Evolutionary conservation across 2,113 vertebrate genomes (phyloP).

Genomic region (Lontra canadensis): DNA sequence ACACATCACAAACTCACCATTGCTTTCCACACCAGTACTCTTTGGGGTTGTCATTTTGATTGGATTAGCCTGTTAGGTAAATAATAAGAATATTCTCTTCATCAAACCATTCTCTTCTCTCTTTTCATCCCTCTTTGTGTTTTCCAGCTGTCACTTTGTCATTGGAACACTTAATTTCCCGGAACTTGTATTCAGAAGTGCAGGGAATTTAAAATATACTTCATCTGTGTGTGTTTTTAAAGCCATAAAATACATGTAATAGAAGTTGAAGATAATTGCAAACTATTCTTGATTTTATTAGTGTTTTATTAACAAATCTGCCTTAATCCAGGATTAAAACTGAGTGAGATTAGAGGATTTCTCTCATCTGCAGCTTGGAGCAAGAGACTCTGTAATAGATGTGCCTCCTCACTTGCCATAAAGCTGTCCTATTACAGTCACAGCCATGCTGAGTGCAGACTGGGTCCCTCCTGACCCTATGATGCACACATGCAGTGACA

Average conservation of each 20-base stretch:
- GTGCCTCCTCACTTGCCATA: conserved; percentile 83
- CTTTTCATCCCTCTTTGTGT: neutral
- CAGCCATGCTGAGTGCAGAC: neutral
- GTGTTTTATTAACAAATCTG: conserved; percentile 89
- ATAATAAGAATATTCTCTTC: neutral
- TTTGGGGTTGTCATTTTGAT: neutral
- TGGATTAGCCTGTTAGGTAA: neutral
- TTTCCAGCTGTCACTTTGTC: neutral
- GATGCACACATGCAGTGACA: conserved; percentile 51
- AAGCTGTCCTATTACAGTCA: conserved; percentile 79
- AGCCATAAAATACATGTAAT: conserved; percentile 67
- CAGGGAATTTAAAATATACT: conserved; percentile 1
- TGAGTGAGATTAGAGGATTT: conserved; percentile 86
- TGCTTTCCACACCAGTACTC: neutral
- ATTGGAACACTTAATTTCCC: conserved; percentile 36
- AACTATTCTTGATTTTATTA: conserved; percentile 86
- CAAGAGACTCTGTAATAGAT: conserved; percentile 83
- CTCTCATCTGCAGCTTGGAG: conserved; percentile 84
- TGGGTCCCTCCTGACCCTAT: neutral
- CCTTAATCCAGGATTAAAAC: conserved; percentile 88
- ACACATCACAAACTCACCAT: neutral
- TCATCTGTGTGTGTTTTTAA: conserved; percentile 78
- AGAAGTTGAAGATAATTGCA: conserved; percentile 86
- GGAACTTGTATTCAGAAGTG: neutral
- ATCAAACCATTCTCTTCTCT: neutral